Conservation (phyloP, 2,888 invertebrate species). For the Heliconius erato region DNA sequence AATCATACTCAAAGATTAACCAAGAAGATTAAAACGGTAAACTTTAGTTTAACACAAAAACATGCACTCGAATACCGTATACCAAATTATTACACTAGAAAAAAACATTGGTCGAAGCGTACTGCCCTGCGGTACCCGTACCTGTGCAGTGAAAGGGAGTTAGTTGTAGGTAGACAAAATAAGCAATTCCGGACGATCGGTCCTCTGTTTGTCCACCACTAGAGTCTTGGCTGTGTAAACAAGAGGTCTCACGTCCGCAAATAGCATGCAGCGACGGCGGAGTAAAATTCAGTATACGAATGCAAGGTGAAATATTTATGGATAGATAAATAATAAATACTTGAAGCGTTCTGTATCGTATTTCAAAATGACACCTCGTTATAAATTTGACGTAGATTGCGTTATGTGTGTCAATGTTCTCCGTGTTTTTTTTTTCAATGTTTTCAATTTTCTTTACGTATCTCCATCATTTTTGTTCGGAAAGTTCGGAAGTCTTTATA, state of each 20-base stretch:
- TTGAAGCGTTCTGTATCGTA: constrained; percentile 56
- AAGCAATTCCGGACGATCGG: constrained; percentile 85
- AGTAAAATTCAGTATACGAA: constrained; percentile 70
- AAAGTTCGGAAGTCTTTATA: neutral
- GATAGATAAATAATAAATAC: constrained; percentile 63
- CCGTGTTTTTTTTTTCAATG: neutral
- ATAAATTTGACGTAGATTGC: constrained; percentile 45
- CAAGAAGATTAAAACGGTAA: constrained; percentile 46
- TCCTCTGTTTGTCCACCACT: constrained; percentile 85
- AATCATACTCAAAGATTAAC: constrained; percentile 38
- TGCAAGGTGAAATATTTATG: constrained; percentile 61
- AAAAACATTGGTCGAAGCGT: constrained; percentile 66
- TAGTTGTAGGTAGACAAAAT: constrained; percentile 84
- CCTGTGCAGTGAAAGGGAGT: constrained; percentile 80
- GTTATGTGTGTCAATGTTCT: neutral
- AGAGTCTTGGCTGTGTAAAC: constrained; percentile 84
- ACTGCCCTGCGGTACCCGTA: constrained; percentile 75
- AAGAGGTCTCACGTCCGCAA: constrained; percentile 84
- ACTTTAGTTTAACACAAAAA: constrained; percentile 60
- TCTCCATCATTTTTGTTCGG: neutral
- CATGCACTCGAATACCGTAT: constrained; percentile 67
- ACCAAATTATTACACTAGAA: constrained; percentile 74
- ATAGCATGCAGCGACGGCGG: constrained; percentile 78
- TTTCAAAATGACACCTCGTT: constrained; percentile 56
- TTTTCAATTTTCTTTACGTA: too few relatives aligned